Conservation (phyloP, 2,797 vertebrate genomes). For the Myotis myotis region DNA sequence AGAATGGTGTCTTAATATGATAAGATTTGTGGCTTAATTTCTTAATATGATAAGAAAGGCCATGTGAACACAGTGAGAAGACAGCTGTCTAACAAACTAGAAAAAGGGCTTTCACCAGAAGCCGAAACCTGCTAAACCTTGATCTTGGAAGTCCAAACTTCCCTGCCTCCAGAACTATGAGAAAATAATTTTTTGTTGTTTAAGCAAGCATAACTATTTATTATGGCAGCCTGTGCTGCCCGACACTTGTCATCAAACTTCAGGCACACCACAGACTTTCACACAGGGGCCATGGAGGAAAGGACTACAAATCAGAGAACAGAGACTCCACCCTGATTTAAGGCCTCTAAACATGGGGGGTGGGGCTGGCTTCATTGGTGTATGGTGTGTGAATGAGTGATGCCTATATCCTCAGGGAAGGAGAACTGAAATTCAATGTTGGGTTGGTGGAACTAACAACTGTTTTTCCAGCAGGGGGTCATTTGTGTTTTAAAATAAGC, state of each 20-base stretch:
- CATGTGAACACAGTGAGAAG: not conserved
- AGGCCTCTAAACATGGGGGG: not conserved
- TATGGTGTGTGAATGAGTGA: not conserved
- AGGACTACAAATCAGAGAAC: not conserved
- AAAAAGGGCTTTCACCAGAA: not conserved
- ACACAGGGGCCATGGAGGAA: not conserved
- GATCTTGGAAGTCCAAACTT: not conserved
- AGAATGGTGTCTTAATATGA: not conserved
- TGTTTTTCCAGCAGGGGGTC: not conserved
- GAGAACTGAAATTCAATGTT: not conserved
- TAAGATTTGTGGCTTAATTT: not conserved
- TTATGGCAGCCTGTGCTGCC: not conserved
- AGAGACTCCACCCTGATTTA: not conserved
- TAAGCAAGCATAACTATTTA: not conserved
- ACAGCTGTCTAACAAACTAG: not conserved
- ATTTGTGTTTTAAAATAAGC: constrained; percentile 40
- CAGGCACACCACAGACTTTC: not conserved
- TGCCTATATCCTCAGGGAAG: not conserved
- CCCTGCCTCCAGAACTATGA: not conserved
- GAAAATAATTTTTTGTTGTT: constrained; percentile 13
- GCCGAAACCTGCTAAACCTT: not conserved
- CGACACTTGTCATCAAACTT: not conserved
- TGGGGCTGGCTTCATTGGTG: not conserved
- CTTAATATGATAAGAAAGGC: not conserved
- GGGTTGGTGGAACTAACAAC: not conserved